phyloP scores from a whole-genome alignment of 2,888 invertebrate species.

The Carabus problematicus region DNA sequence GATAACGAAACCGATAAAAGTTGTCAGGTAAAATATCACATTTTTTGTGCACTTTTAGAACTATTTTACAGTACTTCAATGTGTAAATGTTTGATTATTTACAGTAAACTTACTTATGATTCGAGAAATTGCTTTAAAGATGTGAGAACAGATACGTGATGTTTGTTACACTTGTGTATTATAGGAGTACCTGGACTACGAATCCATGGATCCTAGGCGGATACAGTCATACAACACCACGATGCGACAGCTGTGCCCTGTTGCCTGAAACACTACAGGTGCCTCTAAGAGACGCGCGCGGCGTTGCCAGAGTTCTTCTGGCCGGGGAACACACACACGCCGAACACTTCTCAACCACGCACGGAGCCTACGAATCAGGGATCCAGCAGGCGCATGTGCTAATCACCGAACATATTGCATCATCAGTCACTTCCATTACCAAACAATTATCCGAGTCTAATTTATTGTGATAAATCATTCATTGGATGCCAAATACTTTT shows the following conservation, averaged over 20 bases:
- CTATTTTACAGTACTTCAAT: constrained; percentile 3
- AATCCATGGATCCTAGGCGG: constrained; percentile 66
- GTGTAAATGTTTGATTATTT: constrained; percentile 10
- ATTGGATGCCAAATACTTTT: too few relatives aligned
- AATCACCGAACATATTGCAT: constrained; percentile 46
- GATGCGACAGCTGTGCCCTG: constrained; percentile 59
- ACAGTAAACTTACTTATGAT: too few relatives aligned
- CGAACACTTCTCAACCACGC: constrained; percentile 69
- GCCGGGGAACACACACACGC: constrained; percentile 72
- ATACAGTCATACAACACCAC: constrained; percentile 65
- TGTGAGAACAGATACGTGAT: too few relatives aligned
- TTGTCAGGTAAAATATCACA: constrained; percentile 57
- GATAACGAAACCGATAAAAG: constrained; percentile 61
- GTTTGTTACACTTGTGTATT: constrained; percentile 48
- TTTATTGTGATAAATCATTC: too few relatives aligned
- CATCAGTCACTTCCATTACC: background rate
- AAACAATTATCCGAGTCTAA: too few relatives aligned
- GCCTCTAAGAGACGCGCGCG: constrained; percentile 57
- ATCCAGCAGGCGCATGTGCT: constrained; percentile 61
- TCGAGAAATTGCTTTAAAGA: too few relatives aligned
- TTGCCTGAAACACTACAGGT: constrained; percentile 57
- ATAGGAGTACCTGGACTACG: constrained; percentile 64
- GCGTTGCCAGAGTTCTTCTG: constrained; percentile 63
- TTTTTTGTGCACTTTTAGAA: background rate
- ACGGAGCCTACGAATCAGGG: constrained; percentile 71